phyloP scores from a whole-genome alignment of 2,888 invertebrate genomes.

The Charanyca ferruginea region DNA sequence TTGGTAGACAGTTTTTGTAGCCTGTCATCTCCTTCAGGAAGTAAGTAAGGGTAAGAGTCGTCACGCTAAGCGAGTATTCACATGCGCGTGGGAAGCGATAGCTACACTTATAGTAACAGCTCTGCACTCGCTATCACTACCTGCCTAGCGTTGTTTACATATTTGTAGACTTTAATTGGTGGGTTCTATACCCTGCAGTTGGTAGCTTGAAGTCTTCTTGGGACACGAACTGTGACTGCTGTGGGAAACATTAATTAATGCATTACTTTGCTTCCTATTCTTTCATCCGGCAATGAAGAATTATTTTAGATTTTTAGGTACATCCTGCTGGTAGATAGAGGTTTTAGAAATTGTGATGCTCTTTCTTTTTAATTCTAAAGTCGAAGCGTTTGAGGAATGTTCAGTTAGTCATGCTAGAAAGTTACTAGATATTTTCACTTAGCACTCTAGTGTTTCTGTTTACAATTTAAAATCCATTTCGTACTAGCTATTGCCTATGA shows the following conservation, averaged over 20 bases:
- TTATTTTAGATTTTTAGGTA: neutral
- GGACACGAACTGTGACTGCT: constrained; percentile 40
- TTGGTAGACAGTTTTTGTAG: constrained; percentile 46
- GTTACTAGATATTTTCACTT: constrained; percentile 51
- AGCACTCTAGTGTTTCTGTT: constrained; percentile 31
- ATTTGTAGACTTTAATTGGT: constrained; percentile 52
- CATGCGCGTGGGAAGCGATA: constrained; percentile 64
- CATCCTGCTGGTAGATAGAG: constrained; percentile 6
- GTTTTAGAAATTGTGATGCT: constrained; percentile 15
- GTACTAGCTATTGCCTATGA: no score
- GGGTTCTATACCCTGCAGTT: constrained; percentile 15
- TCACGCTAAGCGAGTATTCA: constrained; percentile 64
- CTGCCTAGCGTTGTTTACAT: constrained; percentile 52
- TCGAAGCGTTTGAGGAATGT: constrained; percentile 24
- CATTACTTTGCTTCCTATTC: constrained; percentile 1
- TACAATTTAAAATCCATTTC: constrained; percentile 13
- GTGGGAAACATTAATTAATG: constrained; percentile 36
- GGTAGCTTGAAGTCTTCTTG: constrained; percentile 11
- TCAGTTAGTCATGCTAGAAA: constrained; percentile 48
- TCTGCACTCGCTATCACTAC: constrained; percentile 35
- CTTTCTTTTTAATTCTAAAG: constrained; percentile 30
- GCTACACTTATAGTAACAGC: constrained; percentile 16
- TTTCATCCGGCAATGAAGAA: neutral
- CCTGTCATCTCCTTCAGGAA: constrained; percentile 66
- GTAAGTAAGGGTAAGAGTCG: constrained; percentile 62